phyloP scores from a whole-genome alignment of 2,113 vertebrate genomes.

The Macaca fascicularis region T2T-MFA8v1.1 NC_088375.1:215205001-215205500 shows the following conservation, averaged over 20 bases:
- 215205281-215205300: not conserved
- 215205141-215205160: not conserved
- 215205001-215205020: not conserved
- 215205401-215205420: not conserved
- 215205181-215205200: slow-evolving; percentile 8
- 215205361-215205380: not conserved
- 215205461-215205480: not conserved
- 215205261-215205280: not conserved
- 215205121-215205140: not conserved
- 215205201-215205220: slow-evolving; percentile 46
- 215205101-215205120: not conserved
- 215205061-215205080: not conserved
- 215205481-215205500: not conserved
- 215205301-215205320: slow-evolving; percentile 15
- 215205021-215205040: not conserved
- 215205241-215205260: not conserved
- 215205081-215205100: not conserved
- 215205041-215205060: not conserved
- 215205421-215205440: not conserved
- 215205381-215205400: not conserved
- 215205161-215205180: not conserved
- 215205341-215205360: not conserved
- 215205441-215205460: not conserved
- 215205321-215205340: not conserved
- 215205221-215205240: not conserved